A percentile compares a stretch with the other conserved stretches of the same genome.
Conservation (phyloP, 2,113 vertebrate species). For the Diadophis punctatus region DNA sequence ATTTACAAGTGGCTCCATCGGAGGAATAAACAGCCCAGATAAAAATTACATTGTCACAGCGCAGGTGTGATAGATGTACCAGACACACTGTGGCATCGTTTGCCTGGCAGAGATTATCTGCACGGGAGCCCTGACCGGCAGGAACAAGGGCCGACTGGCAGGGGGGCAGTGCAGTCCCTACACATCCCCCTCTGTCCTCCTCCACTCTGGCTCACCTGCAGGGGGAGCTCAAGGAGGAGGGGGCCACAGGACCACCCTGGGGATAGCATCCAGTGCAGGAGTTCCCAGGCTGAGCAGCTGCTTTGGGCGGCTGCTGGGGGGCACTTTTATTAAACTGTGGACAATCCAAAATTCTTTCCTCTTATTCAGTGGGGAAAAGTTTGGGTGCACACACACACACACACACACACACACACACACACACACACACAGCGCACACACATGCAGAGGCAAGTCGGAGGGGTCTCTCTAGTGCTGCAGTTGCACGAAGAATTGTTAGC, state of each 20-base stretch:
- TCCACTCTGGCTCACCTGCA: background rate
- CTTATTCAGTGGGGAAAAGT: background rate
- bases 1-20: constrained; percentile 78
- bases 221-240: background rate
- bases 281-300: background rate
- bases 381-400: too few relatives aligned
- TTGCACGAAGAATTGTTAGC: background rate
- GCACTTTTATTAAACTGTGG: background rate
- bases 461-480: background rate
- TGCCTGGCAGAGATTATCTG: background rate
- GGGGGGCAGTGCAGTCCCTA: background rate
- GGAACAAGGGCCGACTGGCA: background rate
- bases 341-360: background rate
- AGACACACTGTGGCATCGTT: background rate
- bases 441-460: background rate
- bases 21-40: constrained; percentile 79
- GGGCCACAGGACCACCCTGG: background rate
- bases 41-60: constrained; percentile 77
- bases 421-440: too few relatives aligned
- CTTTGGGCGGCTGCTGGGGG: background rate
- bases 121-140: background rate
- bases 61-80: constrained; percentile 72
- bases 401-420: too few relatives aligned
- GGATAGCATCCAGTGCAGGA: background rate
- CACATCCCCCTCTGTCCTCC: too few relatives aligned